Conservation (phyloP, 1,140 invertebrate genomes). For the Polypedilum vanderplanki region DNA sequence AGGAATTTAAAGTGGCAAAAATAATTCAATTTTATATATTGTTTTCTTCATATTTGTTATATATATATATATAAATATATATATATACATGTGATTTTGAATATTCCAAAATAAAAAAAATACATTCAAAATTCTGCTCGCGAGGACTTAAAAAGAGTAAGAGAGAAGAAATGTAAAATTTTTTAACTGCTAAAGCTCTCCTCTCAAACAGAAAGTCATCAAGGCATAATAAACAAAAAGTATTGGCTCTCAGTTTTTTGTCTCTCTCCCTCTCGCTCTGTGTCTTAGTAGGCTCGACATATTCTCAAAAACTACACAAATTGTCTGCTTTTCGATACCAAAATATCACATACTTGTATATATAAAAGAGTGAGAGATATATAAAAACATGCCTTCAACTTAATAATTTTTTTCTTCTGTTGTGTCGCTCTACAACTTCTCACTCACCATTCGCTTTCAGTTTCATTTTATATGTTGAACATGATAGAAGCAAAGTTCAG, state of each 20-base stretch:
- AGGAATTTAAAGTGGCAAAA: too few species aligned
- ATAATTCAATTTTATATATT: too few species aligned
- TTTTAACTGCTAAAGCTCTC: not conserved
- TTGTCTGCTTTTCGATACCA: constrained; percentile 7
- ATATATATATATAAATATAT: too few species aligned
- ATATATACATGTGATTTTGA: too few species aligned
- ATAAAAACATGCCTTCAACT: constrained; percentile 5
- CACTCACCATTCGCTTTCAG: constrained; percentile 31
- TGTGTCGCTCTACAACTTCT: constrained; percentile 18
- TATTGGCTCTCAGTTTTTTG: not conserved
- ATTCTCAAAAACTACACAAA: not conserved
- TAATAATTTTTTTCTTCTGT: constrained; percentile 12
- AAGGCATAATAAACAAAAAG: constrained; percentile 5
- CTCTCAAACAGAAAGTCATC: not conserved
- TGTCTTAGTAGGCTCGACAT: constrained; percentile 1
- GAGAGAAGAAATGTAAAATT: too few species aligned
- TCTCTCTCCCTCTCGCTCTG: not conserved
- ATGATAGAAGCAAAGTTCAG: constrained; percentile 29
- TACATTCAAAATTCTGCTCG: too few species aligned
- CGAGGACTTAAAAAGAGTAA: too few species aligned
- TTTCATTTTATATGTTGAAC: constrained; percentile 30
- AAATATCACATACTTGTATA: not conserved
- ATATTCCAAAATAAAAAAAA: too few species aligned
- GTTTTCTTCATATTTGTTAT: too few species aligned
- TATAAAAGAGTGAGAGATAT: not conserved